Percentiles rank a stretch among this genome's conserved stretches.
Conservation (phyloP, 1,140 invertebrate genomes). For the Plectus sambesii region DNA sequence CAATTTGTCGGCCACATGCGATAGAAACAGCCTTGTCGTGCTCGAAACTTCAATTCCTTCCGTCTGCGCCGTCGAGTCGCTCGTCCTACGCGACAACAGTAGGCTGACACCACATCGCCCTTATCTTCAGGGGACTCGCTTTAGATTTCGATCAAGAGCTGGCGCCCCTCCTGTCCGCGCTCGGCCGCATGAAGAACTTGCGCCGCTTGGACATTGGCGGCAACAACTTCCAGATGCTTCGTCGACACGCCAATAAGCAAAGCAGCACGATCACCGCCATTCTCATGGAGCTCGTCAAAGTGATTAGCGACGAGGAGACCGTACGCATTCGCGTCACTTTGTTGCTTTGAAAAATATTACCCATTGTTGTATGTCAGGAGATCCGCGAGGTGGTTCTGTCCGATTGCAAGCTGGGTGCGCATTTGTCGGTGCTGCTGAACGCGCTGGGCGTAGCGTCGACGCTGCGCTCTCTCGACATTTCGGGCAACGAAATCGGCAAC, state of each 20-base stretch:
- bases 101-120: too few relatives aligned
- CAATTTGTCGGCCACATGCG: slow-evolving; percentile 23
- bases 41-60: slow-evolving; percentile 30
- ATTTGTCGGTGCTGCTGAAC: slow-evolving; percentile 35
- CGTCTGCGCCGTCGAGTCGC: slow-evolving; percentile 21
- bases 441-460: slow-evolving; percentile 32
- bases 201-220: slow-evolving; percentile 35
- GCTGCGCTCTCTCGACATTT: slow-evolving; percentile 32
- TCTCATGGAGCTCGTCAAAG: slow-evolving; percentile 35
- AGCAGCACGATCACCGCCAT: slow-evolving; percentile 21
- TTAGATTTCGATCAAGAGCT: slow-evolving; percentile 30
- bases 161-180: slow-evolving; percentile 16
- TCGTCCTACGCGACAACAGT: slow-evolving; percentile 36
- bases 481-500: slow-evolving; percentile 38
- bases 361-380: slow-evolving; percentile 13
- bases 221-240: slow-evolving; percentile 29
- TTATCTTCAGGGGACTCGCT: too few relatives aligned
- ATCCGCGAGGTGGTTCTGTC: slow-evolving; percentile 35
- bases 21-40: slow-evolving; percentile 20
- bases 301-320: slow-evolving; percentile 30
- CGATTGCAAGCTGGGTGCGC: slow-evolving; percentile 31
- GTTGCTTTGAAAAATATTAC: slow-evolving; percentile 17
- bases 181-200: slow-evolving; percentile 22
- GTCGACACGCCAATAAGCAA: slow-evolving; percentile 28
- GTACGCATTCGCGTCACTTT: slow-evolving; percentile 23